Evolutionary conservation across 2,797 vertebrate species (phyloP).

Genomic region (Muraenolepis orangiensis): DNA sequence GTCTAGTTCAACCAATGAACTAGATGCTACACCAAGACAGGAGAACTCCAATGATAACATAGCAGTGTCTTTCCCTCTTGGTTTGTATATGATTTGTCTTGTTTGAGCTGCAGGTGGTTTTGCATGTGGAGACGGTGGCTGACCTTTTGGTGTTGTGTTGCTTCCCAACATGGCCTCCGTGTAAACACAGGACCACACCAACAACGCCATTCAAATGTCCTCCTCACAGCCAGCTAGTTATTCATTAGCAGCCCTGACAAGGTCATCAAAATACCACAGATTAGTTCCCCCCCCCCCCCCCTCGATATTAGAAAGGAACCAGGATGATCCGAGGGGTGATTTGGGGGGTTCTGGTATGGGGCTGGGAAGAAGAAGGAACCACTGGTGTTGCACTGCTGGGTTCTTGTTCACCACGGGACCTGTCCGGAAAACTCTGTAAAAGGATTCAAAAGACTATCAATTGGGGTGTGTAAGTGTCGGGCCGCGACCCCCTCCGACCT

Average conservation of each 20-base stretch:
- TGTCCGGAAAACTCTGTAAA: no score
- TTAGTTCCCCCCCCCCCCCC: no score
- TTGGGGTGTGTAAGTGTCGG: no score
- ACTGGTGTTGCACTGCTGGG: no score
- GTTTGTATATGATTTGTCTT: constrained; percentile 1
- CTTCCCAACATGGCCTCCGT: no score
- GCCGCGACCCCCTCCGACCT: no score
- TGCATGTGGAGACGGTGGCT: constrained; percentile 5
- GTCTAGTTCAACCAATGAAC: background rate
- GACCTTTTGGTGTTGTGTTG: background rate
- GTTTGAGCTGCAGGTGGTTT: background rate
- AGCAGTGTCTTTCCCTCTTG: constrained; percentile 1
- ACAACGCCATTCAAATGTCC: background rate
- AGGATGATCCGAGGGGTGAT: no score
- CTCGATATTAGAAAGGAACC: no score
- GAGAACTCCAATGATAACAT: background rate
- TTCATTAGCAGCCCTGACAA: background rate
- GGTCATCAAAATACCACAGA: background rate
- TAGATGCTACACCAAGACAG: background rate
- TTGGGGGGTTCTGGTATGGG: no score
- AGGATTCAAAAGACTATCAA: no score
- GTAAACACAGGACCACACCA: background rate
- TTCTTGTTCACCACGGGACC: no score
- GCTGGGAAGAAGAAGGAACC: no score
- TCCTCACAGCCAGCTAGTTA: background rate